These are phyloP conservation scores for Ctenopoma multispine DNA, from an alignment of 2,797 vertebrate species.

Conservation along the genomic window DNA sequence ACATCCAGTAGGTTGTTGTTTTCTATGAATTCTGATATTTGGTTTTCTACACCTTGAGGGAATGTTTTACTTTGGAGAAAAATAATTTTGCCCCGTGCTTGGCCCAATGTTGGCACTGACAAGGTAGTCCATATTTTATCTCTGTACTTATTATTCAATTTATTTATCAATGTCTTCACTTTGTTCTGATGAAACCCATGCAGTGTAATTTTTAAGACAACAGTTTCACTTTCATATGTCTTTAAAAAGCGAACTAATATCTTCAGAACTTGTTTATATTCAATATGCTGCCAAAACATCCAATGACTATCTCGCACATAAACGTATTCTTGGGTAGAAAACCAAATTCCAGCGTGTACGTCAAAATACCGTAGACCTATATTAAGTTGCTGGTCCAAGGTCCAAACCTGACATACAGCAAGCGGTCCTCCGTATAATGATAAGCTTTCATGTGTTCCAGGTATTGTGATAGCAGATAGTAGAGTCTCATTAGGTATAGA, in stretches of 20 bases:
- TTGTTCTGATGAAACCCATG: neutral
- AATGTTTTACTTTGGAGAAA: slow-evolving; percentile 49
- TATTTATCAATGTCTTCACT: fast-evolving
- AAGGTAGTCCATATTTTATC: slow-evolving; percentile 38
- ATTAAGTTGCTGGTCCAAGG: slow-evolving; percentile 60
- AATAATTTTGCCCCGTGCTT: slow-evolving; percentile 66
- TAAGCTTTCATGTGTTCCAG: slow-evolving; percentile 70
- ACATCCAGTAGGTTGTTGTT: slow-evolving; percentile 8
- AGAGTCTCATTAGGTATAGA: slow-evolving; percentile 51
- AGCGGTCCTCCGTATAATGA: slow-evolving; percentile 44
- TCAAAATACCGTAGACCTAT: slow-evolving; percentile 72
- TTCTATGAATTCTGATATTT: slow-evolving; percentile 28
- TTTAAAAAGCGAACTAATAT: slow-evolving; percentile 53
- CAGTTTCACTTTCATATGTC: slow-evolving; percentile 36
- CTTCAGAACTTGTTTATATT: slow-evolving; percentile 46
- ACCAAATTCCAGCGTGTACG: slow-evolving; percentile 48
- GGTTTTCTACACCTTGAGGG: slow-evolving; percentile 17
- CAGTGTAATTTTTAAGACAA: slow-evolving; percentile 61
- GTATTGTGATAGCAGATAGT: slow-evolving; percentile 69
- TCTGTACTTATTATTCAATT: slow-evolving; percentile 6
- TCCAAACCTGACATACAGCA: slow-evolving; percentile 61
- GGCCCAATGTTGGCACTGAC: slow-evolving; percentile 47
- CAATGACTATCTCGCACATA: slow-evolving; percentile 42
- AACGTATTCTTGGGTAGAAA: neutral
- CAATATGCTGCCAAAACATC: slow-evolving; percentile 9